phyloP scores from a whole-genome alignment of 2,113 vertebrate genomes.

The Antechinus flavipes region DNA sequence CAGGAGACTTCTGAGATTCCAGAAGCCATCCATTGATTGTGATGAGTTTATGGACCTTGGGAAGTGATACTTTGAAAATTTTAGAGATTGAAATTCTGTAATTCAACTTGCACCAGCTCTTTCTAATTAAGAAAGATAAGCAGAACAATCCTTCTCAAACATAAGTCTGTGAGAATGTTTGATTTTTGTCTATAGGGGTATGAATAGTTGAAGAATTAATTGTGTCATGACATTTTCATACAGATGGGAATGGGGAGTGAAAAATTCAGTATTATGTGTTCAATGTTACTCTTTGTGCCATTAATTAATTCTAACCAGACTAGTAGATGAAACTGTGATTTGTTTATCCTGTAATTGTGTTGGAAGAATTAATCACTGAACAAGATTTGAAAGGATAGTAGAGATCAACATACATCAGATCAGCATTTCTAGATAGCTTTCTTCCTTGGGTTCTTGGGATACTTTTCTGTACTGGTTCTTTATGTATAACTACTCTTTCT shows the following conservation, averaged over 20 bases:
- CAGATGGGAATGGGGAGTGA: background rate
- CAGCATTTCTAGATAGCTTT: background rate
- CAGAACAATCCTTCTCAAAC: background rate
- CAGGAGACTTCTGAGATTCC: conserved; percentile 6
- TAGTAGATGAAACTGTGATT: background rate
- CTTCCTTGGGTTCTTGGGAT: background rate
- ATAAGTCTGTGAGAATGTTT: background rate
- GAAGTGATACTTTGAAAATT: conserved; percentile 27
- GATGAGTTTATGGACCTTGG: conserved; percentile 7
- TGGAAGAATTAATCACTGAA: conserved; percentile 25
- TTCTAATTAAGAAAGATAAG: conserved; percentile 6
- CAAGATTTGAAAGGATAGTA: background rate
- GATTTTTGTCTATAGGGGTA: background rate
- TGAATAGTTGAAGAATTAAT: conserved; percentile 1
- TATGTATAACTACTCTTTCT: background rate
- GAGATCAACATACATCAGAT: background rate
- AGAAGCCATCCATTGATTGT: background rate
- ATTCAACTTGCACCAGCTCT: conserved; percentile 21
- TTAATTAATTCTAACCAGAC: background rate
- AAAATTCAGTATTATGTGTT: background rate
- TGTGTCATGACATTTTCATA: background rate
- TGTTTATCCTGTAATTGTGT: conserved; percentile 35
- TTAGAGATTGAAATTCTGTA: background rate
- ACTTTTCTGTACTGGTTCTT: background rate
- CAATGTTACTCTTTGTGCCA: background rate